Evolutionary conservation across 2,888 invertebrate genomes (phyloP), one percentile per base, ranked within the genome.

Genomic region (Diadromus collaris): DNA sequence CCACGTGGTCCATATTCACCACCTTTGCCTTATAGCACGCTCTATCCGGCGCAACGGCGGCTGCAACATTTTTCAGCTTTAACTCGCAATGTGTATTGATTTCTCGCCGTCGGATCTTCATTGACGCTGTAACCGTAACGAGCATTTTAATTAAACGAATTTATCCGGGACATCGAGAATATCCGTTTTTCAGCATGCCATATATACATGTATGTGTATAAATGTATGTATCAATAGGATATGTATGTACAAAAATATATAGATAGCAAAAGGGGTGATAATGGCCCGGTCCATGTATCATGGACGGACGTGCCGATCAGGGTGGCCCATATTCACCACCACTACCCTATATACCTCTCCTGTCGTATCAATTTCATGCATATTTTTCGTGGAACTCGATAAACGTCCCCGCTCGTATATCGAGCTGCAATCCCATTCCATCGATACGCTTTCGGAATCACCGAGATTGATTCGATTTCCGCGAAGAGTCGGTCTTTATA

Each of bases 91-190:
- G 46, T 32, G 38, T 44, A 64, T 78, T 64, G 58, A 74, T 46
- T 19, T 21, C 51, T 27, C 38, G 32, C 9, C 27, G 32, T 21
- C 24, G 56, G 32, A 34, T 51, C 19, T 74, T 54, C 61, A 38
- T 63, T 16, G 32, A 54, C 60, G 41, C 24, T 54, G 38, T 34
- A 68, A 56, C n/a, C 13, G 16, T 34, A 74, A 65, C 69, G 65
- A 70, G 41, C 27, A 72, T 79, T 79, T 64, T 58, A 68, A 76
- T 76, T 10, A 58, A 75, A 29, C 24, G 19, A 54, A 67, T 79
- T 75, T 44, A 56, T 74, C 27, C 16, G 44, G 10, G 19, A 41
- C 34, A 10, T 54, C 10, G 67, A 56, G 24, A 56, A 56, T 27
- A 34, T 27, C 16, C 16, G 9, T 38, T n/a, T 32, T 13, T 19